Percentiles rank a stretch among this genome's conserved stretches.
These are phyloP conservation scores for Callionymus lyra DNA, from an alignment of 2,113 vertebrate species.

Conservation along the genomic window DNA sequence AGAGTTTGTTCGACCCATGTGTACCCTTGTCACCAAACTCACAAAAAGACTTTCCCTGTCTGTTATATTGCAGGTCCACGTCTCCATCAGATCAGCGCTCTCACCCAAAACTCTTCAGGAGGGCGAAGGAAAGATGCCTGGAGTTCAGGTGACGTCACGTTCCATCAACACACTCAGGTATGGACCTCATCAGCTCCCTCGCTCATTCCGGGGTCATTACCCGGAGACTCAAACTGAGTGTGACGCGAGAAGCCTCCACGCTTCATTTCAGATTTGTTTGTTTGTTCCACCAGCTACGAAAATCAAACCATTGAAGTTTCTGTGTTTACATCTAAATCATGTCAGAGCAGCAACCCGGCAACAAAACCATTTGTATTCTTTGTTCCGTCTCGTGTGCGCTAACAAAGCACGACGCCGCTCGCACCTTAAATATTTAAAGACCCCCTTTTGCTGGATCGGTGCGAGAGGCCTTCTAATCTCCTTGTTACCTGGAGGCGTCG, in stretches of 20 bases:
- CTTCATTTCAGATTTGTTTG: constrained; percentile 77
- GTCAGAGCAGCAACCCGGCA: constrained; percentile 30
- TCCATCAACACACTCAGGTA: constrained; percentile 89
- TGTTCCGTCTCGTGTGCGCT: constrained; percentile 37
- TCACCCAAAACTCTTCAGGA: no score
- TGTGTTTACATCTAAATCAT: not conserved
- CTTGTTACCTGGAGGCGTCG: constrained; percentile 63
- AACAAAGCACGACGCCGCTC: constrained; percentile 50
- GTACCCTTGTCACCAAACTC: no score
- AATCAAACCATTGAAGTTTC: not conserved
- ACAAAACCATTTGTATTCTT: constrained; percentile 55
- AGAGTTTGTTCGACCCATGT: no score
- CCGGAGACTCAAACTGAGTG: constrained; percentile 88
- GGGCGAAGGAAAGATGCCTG: constrained; percentile 10
- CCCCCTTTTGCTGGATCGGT: constrained; percentile 54
- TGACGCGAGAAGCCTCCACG: constrained; percentile 70
- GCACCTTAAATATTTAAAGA: constrained; percentile 73
- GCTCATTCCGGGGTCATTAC: constrained; percentile 86
- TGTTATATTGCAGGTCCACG: no score
- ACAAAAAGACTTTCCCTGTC: no score
- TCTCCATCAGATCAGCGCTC: no score
- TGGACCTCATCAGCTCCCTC: constrained; percentile 87
- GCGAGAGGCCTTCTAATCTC: constrained; percentile 62
- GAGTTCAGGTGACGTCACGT: constrained; percentile 88
- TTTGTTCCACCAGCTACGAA: constrained; percentile 35